phyloP scores from a whole-genome alignment of 1,140 invertebrate species.

The Calephelis nemesis region DNA sequence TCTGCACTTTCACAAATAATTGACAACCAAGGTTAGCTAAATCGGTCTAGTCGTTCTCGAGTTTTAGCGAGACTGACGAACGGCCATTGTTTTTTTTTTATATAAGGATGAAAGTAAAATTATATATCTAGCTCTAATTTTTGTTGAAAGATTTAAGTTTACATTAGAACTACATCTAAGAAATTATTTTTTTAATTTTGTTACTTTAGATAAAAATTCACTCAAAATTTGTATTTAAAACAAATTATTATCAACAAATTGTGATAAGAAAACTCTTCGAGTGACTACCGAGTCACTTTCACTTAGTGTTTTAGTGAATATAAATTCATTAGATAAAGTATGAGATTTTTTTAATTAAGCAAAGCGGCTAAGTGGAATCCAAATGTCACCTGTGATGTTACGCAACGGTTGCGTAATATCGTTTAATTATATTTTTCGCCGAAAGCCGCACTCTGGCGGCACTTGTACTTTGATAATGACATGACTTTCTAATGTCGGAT shows the following conservation, averaged over 20 bases:
- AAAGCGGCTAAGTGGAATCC: background rate
- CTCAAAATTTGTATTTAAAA: no score
- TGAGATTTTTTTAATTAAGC: constrained; percentile 8
- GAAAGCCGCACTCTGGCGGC: background rate
- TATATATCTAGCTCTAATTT: no score
- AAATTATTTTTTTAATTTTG: no score
- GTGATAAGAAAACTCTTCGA: background rate
- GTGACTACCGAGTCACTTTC: background rate
- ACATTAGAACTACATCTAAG: no score
- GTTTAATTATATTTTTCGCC: constrained; percentile 3
- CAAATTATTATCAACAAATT: background rate
- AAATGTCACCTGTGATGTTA: constrained; percentile 2
- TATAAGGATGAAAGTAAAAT: no score
- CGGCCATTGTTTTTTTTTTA: no score
- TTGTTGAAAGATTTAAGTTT: no score
- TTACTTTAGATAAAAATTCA: no score
- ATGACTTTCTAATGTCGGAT: constrained; percentile 5
- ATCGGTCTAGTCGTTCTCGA: no score
- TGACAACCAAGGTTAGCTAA: no score
- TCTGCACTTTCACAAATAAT: no score
- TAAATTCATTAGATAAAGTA: constrained; percentile 2
- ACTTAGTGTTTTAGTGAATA: background rate
- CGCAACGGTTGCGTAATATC: constrained; percentile 1
- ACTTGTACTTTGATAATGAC: background rate
- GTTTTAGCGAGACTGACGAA: no score